Percentiles rank a stretch among this genome's conserved stretches.
Conservation (phyloP, 2,888 invertebrate species). For the Sialis lutaria region DNA sequence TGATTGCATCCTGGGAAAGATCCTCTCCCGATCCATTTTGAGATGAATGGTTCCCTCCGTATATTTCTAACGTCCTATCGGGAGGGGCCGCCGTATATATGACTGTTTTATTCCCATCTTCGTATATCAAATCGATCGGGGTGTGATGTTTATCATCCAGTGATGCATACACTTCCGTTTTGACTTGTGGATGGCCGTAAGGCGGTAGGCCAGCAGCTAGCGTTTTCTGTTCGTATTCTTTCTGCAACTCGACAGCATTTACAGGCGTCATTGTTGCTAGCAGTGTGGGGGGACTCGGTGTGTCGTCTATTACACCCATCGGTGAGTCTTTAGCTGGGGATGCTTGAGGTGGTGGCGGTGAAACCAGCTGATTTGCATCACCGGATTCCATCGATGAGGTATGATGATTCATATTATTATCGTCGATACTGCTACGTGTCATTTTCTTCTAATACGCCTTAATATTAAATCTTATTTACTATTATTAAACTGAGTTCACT, state of each 20-base stretch:
- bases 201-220: conserved; percentile 37
- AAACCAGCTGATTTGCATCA: conserved; percentile 26
- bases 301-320: conserved; percentile 24
- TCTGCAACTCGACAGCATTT: conserved; percentile 57
- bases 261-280: conserved; percentile 79
- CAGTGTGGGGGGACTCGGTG: conserved; percentile 53
- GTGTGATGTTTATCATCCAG: conserved; percentile 26
- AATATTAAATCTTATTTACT: too few relatives aligned
- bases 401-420: conserved; percentile 12
- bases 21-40: conserved; percentile 23
- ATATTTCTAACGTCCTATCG: conserved; percentile 66
- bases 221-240: conserved; percentile 40
- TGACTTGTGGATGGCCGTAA: conserved; percentile 33
- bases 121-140: conserved; percentile 68
- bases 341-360: conserved; percentile 27
- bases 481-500: too few relatives aligned
- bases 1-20: conserved; percentile 26
- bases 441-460: conserved; percentile 10
- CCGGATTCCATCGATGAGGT: conserved; percentile 16
- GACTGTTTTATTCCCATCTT: conserved; percentile 69
- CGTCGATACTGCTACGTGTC: conserved; percentile 24
- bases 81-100: conserved; percentile 66
- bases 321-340: conserved; percentile 30
- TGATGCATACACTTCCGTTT: conserved; percentile 30
- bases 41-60: conserved; percentile 27